phyloP scores from a whole-genome alignment of 2,113 vertebrate species.

The Vicugna pacos region DNA sequence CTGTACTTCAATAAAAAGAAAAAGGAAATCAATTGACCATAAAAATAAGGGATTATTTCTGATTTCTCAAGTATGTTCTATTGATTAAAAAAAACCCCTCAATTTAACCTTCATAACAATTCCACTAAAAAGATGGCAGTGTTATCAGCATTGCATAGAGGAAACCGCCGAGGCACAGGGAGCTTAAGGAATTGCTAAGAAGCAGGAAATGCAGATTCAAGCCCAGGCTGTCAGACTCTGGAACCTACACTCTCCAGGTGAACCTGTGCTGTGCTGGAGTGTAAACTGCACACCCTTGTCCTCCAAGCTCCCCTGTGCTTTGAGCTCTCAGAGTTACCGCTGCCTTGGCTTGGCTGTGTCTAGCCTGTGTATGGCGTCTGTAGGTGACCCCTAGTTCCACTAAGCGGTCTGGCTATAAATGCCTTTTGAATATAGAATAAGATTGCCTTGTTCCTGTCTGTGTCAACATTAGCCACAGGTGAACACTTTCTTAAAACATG shows the following conservation, averaged over 20 bases:
- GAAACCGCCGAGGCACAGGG: background rate
- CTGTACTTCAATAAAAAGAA: too few relatives aligned
- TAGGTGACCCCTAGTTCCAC: background rate
- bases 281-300: background rate
- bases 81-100: too few relatives aligned
- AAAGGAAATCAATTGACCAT: too few relatives aligned
- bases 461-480: background rate
- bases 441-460: background rate
- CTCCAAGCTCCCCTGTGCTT: background rate
- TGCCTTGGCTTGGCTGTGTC: background rate
- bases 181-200: background rate
- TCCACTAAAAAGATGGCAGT: background rate
- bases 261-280: background rate
- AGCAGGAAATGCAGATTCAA: background rate
- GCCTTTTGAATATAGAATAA: background rate
- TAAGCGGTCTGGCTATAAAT: background rate
- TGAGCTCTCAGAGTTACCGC: background rate
- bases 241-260: accelerated
- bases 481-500: background rate
- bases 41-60: too few relatives aligned
- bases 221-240: background rate
- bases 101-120: background rate
- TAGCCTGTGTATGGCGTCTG: background rate
- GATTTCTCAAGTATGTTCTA: too few relatives aligned
- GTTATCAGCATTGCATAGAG: background rate